Evolutionary conservation across 2,113 vertebrate species (phyloP).

Genomic region (Jacana jacana): DNA sequence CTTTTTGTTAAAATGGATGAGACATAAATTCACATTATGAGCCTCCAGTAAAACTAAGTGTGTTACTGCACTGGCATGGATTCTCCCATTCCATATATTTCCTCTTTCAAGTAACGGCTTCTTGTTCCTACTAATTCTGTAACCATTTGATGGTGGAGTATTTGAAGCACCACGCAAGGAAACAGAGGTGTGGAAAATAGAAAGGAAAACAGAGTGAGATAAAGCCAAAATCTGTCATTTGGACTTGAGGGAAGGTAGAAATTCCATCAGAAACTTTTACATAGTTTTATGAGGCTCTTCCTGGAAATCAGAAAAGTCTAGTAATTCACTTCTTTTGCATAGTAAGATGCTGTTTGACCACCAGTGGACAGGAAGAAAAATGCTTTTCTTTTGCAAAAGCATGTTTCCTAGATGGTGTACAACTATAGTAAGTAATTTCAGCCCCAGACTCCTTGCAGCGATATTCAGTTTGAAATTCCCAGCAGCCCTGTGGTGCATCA

Average conservation of each 20-base stretch:
- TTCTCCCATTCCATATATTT: not conserved
- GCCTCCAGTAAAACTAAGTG: not conserved
- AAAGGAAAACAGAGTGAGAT: not conserved
- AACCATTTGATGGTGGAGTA: not conserved
- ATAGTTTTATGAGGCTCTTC: not conserved
- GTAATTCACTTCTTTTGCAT: not conserved
- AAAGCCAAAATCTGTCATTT: not conserved
- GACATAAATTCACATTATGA: not conserved
- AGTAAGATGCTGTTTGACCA: not conserved
- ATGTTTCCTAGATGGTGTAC: not conserved
- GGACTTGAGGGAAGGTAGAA: not conserved
- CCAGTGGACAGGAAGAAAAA: not conserved
- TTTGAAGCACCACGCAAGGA: not conserved
- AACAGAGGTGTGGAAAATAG: not conserved
- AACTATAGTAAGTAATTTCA: not conserved
- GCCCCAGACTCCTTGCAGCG: not conserved
- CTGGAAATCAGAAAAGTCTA: not conserved
- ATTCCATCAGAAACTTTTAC: not conserved
- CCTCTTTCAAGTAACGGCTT: not conserved
- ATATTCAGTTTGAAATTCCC: not conserved
- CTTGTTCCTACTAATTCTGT: not conserved
- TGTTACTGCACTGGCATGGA: not conserved
- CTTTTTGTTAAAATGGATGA: not conserved
- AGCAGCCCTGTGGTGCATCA: not conserved
- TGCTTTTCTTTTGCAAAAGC: not conserved